Conservation (phyloP, 2,797 vertebrate species). For the Anguilla marmorata region DNA sequence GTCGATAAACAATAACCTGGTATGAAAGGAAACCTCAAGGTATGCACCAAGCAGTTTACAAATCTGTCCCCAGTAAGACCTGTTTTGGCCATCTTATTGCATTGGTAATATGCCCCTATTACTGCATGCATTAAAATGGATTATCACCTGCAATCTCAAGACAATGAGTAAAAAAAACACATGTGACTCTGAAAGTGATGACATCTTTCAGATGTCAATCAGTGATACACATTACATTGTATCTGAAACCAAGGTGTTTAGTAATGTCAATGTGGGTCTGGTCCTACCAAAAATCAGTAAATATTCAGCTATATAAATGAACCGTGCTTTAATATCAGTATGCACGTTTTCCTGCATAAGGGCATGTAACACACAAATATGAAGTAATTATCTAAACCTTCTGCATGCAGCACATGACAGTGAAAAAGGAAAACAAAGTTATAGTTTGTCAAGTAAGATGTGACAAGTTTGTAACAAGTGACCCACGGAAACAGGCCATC, state of each 20-base stretch:
- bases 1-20: background rate
- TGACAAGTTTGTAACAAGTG: background rate
- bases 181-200: background rate
- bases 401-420: background rate
- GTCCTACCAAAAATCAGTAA: background rate
- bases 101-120: background rate
- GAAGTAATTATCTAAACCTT: background rate
- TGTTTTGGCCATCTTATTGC: background rate
- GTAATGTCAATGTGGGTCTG: background rate
- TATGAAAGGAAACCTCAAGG: background rate
- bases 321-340: background rate
- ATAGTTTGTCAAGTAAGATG: background rate
- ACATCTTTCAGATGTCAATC: background rate
- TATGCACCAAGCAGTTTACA: background rate
- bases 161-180: background rate
- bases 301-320: background rate
- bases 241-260: background rate
- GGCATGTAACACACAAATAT: background rate
- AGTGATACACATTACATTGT: background rate
- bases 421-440: background rate
- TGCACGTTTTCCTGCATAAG: background rate
- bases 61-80: background rate
- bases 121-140: background rate
- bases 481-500: background rate
- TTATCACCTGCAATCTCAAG: background rate